Conservation (phyloP, 1,140 invertebrate genomes). For the Ptiloglossa arizonensis region DNA sequence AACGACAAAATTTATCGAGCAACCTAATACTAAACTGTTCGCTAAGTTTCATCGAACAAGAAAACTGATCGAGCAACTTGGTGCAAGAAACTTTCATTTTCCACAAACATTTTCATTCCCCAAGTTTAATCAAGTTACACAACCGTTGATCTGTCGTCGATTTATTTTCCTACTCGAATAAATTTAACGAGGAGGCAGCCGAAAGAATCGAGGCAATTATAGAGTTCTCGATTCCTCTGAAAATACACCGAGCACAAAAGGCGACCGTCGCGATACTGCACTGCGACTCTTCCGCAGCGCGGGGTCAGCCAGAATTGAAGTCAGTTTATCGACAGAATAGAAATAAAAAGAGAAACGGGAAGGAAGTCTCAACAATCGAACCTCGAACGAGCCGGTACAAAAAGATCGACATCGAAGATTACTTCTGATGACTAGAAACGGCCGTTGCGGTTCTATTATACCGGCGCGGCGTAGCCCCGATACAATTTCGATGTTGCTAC, state of each 20-base stretch:
- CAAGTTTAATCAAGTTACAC: no score
- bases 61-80: no score
- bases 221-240: background rate
- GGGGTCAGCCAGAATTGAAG: background rate
- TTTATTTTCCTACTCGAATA: background rate
- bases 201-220: background rate
- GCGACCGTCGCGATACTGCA: no score
- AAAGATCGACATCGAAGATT: conserved; percentile 15
- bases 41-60: no score
- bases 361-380: no score
- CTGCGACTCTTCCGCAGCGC: background rate
- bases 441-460: conserved; percentile 42
- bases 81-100: no score
- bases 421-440: background rate
- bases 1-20: no score
- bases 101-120: no score
- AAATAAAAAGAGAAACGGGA: background rate
- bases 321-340: background rate
- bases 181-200: background rate
- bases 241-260: background rate
- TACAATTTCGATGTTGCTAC: conserved; percentile 61
- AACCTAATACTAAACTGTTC: no score
- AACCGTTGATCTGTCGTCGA: background rate
- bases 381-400: background rate
- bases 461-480: conserved; percentile 1